phyloP scores from a whole-genome alignment of 2,888 invertebrate species.

The Coelinius sp. region DNA sequence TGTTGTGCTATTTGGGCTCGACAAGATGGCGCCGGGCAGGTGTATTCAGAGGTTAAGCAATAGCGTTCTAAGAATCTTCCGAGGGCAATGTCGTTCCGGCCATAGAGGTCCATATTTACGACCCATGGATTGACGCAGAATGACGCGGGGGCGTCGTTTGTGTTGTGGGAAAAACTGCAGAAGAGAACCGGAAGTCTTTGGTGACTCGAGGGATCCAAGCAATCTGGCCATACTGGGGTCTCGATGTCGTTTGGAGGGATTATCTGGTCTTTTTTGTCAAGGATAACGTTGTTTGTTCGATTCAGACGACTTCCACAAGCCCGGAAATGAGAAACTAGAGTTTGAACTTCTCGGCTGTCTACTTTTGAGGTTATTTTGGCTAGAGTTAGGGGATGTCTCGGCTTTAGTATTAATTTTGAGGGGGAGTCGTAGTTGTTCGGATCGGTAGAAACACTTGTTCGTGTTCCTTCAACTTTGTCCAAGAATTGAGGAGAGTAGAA shows the following conservation, averaged over 20 bases:
- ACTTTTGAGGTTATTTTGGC: constrained; percentile 79
- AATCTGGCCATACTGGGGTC: constrained; percentile 72
- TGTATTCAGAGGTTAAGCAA: constrained; percentile 88
- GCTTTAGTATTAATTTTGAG: constrained; percentile 69
- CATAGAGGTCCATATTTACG: constrained; percentile 95
- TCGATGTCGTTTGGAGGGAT: constrained; percentile 33
- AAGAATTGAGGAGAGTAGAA: constrained; percentile 80
- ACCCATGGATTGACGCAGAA: constrained; percentile 94
- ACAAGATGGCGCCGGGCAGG: constrained; percentile 76
- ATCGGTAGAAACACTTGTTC: constrained; percentile 48
- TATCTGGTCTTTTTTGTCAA: constrained; percentile 37
- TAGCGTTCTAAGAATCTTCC: constrained; percentile 95
- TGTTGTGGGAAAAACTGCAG: constrained; percentile 84
- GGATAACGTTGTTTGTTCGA: constrained; percentile 55
- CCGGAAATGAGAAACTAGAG: constrained; percentile 86
- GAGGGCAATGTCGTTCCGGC: constrained; percentile 93
- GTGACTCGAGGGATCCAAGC: constrained; percentile 84
- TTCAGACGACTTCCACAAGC: constrained; percentile 81
- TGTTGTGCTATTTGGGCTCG: constrained; percentile 71
- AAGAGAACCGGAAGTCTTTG: constrained; percentile 91
- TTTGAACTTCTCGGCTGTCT: constrained; percentile 79
- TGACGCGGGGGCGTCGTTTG: constrained; percentile 82
- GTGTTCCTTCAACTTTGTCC: constrained; percentile 63
- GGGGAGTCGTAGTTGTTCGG: constrained; percentile 42
- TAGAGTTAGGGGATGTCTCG: constrained; percentile 82